Evolutionary conservation across 2,113 vertebrate genomes (phyloP).

Genomic region (Heloderma charlesbogerti): DNA sequence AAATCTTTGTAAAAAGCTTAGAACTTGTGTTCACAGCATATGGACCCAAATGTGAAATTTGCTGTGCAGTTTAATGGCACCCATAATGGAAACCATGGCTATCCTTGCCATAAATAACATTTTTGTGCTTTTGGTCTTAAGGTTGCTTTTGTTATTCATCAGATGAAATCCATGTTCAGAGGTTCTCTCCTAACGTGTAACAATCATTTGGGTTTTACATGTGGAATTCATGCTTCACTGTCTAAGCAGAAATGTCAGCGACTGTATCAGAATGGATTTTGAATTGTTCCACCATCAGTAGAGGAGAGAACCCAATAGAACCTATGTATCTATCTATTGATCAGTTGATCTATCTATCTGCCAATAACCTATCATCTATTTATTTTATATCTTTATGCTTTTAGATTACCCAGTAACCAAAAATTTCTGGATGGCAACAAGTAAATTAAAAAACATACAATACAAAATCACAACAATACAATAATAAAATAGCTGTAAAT

Average conservation of each 20-base stretch:
- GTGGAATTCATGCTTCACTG: slow-evolving; percentile 1
- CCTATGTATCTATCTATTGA: no score
- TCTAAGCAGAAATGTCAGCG: slow-evolving; percentile 49
- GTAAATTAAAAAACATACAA: no score
- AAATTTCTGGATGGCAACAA: no score
- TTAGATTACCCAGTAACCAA: no score
- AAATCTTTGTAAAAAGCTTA: neutral
- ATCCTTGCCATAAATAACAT: slow-evolving; percentile 67
- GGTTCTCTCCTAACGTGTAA: slow-evolving; percentile 63
- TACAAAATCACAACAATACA: no score
- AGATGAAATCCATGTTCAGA: slow-evolving; percentile 66
- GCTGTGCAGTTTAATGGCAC: neutral
- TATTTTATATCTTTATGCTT: no score
- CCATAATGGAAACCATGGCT: slow-evolving; percentile 59
- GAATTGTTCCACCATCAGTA: slow-evolving; percentile 50
- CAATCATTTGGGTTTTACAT: slow-evolving; percentile 24
- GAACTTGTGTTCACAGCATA: neutral
- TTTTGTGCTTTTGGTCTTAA: slow-evolving; percentile 65
- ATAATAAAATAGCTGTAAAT: no score
- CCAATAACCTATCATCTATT: no score
- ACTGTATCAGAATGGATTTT: slow-evolving; percentile 34
- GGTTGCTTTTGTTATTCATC: slow-evolving; percentile 65
- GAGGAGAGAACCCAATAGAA: rapidly evolving
- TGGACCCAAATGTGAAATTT: neutral
- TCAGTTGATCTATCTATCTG: no score